Base-by-base conservation (phyloP, 92 coral and sea anemone species). In the Porites divaricata region DNA sequence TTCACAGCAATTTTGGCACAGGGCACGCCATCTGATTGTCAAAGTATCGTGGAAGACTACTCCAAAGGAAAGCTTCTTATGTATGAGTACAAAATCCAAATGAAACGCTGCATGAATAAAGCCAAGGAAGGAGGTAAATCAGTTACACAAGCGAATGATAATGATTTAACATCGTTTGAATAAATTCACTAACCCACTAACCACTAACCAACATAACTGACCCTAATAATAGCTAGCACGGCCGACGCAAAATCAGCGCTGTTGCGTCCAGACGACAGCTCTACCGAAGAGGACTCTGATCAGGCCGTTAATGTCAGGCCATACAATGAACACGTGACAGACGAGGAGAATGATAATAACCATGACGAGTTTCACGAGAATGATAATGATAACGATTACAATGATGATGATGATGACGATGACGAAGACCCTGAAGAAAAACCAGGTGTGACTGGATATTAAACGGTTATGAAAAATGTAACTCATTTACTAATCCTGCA, bases 21-120 rank as follows among this genome's bases (percentile, higher is more conserved):
- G 67, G 41, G 23, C 59, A 72, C 92, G 48, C 95, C 98, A 13
- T 17, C 89, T 21, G 81, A 94, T 87, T 94, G 98, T 63, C 88
- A 91, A 66, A 83, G 80, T 16, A 83, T 94, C 26, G 85, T 94
- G 15, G 78, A 94, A 35, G 93, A 94, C 19, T 94, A 94, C 75
- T 70, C 98, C 62, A 81, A 91, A 2, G 98, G 98, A 16, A 81
- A 91, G 78, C 28, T 94, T 70, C 91, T 94, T 13, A 86, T 94
- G 95, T 91, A 86, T 62, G 98, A 94, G 79, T 94, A 94, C 90
- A 91, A 94, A 82, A 88, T 88, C 59, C 90, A 94, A 76, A 94
- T 94, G 95, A 84, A 79, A 56, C 90, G 87, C 70, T 91, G 98
- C 56, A 70, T 94, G 87, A 83, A 88, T 28, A 85, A 82, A 51